Evolutionary conservation across 2,888 invertebrate genomes (phyloP), one percentile per base, ranked within the genome.

Genomic region (Resseliella maxima): DNA sequence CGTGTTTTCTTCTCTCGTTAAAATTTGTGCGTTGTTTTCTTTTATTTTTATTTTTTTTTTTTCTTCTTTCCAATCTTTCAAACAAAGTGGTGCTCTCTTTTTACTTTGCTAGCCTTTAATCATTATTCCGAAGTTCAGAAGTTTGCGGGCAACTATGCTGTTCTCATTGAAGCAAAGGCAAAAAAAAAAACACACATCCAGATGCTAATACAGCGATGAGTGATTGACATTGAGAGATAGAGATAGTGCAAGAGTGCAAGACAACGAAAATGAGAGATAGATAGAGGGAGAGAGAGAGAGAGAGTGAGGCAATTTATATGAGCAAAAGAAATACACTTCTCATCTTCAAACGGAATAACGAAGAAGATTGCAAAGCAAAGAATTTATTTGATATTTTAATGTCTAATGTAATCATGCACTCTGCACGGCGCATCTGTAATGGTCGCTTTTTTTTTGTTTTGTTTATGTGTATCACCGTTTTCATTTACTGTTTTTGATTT

Each of bases 221-320:
- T 72, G 72, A 72, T 35, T 72, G 72, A 72, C 72, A 72, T 72
- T 72, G 72, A 72, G 72, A 59, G 59, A n/a, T 3, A 5, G 72
- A 27, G 72, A 6, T 15, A 72, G 15, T 1, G 72, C 1, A 72
- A 35, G 12, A 72, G 21, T 12, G 50, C 50, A 0, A 50, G 18
- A 18, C 12, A 50, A 50, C 8, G 18, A 50, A 2, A 50, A 50
- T 18, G 45, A 45, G 45, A 45, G 45, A 12, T 5, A 45, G 72
- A 72, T 31, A 59, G 59, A n/a, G 12, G 0, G 72, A 27, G 72
- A 6, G 18, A 72, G 15, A 8, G 72, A 15, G 31, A 35, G 12
- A 72, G 21, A 5, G 50, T 18, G 0, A 50, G 18, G 18, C 12
- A 50, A 50, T 2, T n/a, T n/a, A n/a, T n/a, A n/a, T n/a, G 18